Evolutionary conservation across 2,797 vertebrate species (phyloP), one percentile per base, ranked within the genome.

Genomic region (Fringilla coelebs): DNA sequence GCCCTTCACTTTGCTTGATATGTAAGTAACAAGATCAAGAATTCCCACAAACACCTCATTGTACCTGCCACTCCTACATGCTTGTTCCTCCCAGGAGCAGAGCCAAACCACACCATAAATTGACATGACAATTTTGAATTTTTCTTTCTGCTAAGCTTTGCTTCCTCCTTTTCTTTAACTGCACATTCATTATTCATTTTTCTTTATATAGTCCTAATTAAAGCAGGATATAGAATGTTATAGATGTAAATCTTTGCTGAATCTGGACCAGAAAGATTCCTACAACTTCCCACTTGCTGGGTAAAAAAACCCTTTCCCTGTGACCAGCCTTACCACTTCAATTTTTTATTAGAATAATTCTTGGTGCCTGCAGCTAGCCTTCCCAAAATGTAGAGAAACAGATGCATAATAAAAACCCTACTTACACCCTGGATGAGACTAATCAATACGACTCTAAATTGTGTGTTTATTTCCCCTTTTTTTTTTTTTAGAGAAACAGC

Each of bases 381-480:
- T 66, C 63, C 58, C 61, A 91, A 91, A 90, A 67, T 11, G 3
- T 8, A 87, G 43, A 62, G 41, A 92, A 67, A 88, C 32, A 85
- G 73, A 87, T 71, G 65, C 57, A 41, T 55, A 46, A 8, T 71
- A 80, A 80, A 91, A 75, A n/a, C 36, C 32, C 51, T 79, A 40
- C 14, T 68, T 80, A 57, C 24, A 36, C 17, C n/a, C 70, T 26
- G 20, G 63, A 67, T 71, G 40, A 90, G 31, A 73, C 67, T 88
- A 51, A 94, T 92, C 86, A 74, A 82, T 81, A 63, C 2, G 13
- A 57, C 63, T 81, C 38, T 76, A 95, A 92, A 88, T 49, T 72
- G 58, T 67, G 34, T 34, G 55, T 84, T 95, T 88, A 89, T 93
- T 96, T 87, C 75, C 48, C 70, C 22, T 75, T 66, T 40, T 89